A percentile compares a stretch with the other conserved stretches of the same genome.
Conservation (phyloP, 1,140 invertebrate genomes). For the Drosophila mojavensis region DNA sequence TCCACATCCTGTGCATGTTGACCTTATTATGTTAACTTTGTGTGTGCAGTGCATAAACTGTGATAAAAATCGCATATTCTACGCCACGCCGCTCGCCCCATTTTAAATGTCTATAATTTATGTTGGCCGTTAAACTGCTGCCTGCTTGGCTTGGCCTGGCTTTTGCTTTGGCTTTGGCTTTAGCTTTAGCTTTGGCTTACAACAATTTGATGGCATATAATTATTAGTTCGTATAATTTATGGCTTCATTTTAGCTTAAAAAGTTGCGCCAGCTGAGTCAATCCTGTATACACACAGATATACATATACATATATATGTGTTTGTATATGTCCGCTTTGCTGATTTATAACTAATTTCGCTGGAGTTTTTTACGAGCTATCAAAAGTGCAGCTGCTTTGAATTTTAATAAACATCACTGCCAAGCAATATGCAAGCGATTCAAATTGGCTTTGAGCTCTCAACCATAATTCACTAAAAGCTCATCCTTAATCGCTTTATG, state of each 20-base stretch:
- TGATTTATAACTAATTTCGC: conserved; percentile 78
- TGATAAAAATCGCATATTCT: conserved; percentile 79
- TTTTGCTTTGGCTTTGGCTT: conserved; percentile 25
- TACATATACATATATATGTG: not conserved
- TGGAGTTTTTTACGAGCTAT: conserved; percentile 65
- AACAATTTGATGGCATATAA: conserved; percentile 81
- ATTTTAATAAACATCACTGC: conserved; percentile 33
- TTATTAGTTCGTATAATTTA: conserved; percentile 82
- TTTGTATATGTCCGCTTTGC: conserved; percentile 5
- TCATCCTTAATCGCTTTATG: too few species aligned
- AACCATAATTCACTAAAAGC: too few species aligned
- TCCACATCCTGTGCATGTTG: conserved; percentile 62
- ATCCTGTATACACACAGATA: conserved; percentile 44
- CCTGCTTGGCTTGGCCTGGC: conserved; percentile 34
- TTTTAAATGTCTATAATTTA: conserved; percentile 64
- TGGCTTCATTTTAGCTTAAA: conserved; percentile 73
- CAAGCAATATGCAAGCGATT: conserved; percentile 14
- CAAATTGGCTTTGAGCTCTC: conserved; percentile 3
- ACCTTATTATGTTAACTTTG: conserved; percentile 82
- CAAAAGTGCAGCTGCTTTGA: conserved; percentile 50
- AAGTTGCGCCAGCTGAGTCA: conserved; percentile 51
- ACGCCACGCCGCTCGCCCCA: conserved; percentile 45
- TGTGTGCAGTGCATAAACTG: conserved; percentile 80
- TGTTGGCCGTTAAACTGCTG: conserved; percentile 26
- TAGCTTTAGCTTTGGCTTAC: conserved; percentile 52